Evolutionary conservation across 2,888 invertebrate genomes (phyloP), one percentile per base, ranked within the genome.

Genomic region (Frankliniella fusca): DNA sequence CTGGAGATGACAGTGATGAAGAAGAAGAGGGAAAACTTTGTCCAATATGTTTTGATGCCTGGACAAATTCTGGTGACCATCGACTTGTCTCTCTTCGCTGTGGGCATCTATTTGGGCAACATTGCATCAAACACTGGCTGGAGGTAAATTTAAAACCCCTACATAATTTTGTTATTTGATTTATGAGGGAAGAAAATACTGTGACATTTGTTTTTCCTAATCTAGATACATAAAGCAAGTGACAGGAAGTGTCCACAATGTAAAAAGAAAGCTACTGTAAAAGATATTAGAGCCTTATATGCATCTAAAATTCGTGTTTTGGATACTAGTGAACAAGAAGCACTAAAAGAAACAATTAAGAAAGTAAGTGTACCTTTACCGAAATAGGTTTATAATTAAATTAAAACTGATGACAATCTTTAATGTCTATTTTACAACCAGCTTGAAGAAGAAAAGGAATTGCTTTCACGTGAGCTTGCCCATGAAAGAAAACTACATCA

Each of bases 71-170:
- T 0, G 98, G 97, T 0, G 92, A 91, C 0, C 98, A 98, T 87
- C 90, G 97, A 82, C 89, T 98, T 3, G 94, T 94, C n/a, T 93
- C 95, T 0, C 88, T 98, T 12, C 93, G 93, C 86, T 98, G 98
- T 88, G 98, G 98, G 0, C 98, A 98, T 88, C 88, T 98, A 11
- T 98, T 97, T 88, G 98, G 98, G 0, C 89, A 92, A 0, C 90
- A 91, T 27, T 98, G 98, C 87, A 93, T 97, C 12, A 89, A 91
- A 81, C 90, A 92, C 61, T 97, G 96, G 96, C 87, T 96, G 9
- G 90, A 90, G 88, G 83, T 92, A 61, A 20, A 18, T 15, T 61
- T 11, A 1, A 61, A 61, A 61, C 61, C 10, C 70, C 23, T 70
- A 3, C 70, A n/a, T 70, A 3, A 70, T 70, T n/a, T 23, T 70